phyloP scores from a whole-genome alignment of 2,888 invertebrate genomes.

The Oligia strigilis region DNA sequence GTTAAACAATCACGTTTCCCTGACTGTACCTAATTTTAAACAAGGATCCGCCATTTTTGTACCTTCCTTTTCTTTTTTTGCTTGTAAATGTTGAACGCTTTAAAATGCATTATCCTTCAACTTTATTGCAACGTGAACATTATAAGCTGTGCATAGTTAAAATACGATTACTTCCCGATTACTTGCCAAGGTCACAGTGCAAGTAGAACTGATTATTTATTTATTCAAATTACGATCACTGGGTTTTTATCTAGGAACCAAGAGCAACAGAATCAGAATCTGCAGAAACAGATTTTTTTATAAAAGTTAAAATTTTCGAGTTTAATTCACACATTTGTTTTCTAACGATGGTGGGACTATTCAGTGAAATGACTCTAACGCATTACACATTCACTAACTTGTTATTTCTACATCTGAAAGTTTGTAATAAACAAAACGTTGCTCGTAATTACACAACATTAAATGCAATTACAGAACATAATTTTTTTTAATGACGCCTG shows the following conservation, averaged over 20 bases:
- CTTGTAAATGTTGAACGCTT: constrained; percentile 42
- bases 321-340: constrained; percentile 12
- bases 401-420: constrained; percentile 34
- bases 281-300: background rate
- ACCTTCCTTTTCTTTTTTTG: constrained; percentile 28
- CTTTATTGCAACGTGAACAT: constrained; percentile 42
- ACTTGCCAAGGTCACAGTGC: constrained; percentile 27
- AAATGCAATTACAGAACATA: constrained; percentile 9
- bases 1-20: constrained; percentile 4
- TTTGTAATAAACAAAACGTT: constrained; percentile 24
- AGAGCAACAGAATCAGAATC: background rate
- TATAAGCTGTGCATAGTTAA: constrained; percentile 13
- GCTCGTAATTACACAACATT: constrained; percentile 23
- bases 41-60: constrained; percentile 18
- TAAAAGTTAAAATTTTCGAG: background rate
- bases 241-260: constrained; percentile 9
- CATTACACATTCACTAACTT: constrained; percentile 8
- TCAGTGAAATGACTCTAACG: constrained; percentile 28
- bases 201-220: constrained; percentile 21
- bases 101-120: constrained; percentile 55
- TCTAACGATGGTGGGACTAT: background rate
- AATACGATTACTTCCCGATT: constrained; percentile 50
- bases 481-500: background rate
- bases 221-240: constrained; percentile 19
- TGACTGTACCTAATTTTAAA: constrained; percentile 5